Evolutionary conservation across 2,888 invertebrate species (phyloP), one percentile per base, ranked within the genome.

Genomic region (Cyaniris semiargus): DNA sequence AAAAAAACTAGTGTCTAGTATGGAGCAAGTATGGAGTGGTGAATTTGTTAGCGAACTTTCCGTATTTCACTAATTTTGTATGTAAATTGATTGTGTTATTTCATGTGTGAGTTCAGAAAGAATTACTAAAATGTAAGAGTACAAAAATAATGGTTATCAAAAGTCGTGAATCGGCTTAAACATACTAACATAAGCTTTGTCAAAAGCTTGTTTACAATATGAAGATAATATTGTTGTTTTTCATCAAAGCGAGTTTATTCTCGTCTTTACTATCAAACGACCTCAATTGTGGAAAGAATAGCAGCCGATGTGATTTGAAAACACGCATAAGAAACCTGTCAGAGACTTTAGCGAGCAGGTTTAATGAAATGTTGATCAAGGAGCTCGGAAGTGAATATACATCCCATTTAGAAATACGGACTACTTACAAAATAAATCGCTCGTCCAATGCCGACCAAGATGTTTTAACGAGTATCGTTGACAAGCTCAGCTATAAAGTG

Each of bases 321-420:
- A 80, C 85, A 77, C 90, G 89, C 80, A 89, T 94, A 78, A 87
- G 86, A 23, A 87, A 86, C 79, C 83, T 93, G 81, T 86, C 93
- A 0, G 89, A 90, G 72, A 87, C 87, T 60, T 83, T 94, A 79
- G 85, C 89, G 21, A 87, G 80, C 79, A 91, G 90, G 80, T 92
- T 94, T 80, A 88, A 84, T 80, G 93, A 93, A 79, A 88, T 92
- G 77, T 87, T 91, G 38, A 84, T 88, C n/a, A 90, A 90, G 78
- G 93, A 94, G 83, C 86, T 94, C 6, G 90, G 92, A 70, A 91
- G 89, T 80, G 90, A 94, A 81, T 91, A 91, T 79, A 87, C 91
- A 34, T 84, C 89, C 18, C 93, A 90, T 80, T 89, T 89, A 77
- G 93, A 93, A 83, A 86, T 90, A 78, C 86, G 90, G 60, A 88